Evolutionary conservation across 2,113 vertebrate species (phyloP), one percentile per base, ranked within the genome.

Genomic region (Drymodes brunneopygia): DNA sequence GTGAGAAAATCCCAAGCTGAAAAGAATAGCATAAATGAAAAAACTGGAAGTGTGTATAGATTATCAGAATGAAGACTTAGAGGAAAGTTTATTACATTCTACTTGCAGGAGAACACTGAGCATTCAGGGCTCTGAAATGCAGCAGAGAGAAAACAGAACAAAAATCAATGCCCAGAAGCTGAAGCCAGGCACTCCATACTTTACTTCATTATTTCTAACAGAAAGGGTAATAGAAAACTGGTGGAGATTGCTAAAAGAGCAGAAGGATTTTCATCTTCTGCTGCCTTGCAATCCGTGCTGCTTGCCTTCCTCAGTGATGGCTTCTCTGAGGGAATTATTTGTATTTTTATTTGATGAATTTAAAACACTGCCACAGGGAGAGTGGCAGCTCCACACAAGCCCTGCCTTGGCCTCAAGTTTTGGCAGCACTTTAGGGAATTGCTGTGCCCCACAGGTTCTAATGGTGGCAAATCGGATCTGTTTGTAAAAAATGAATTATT

Each of bases 141-240:
- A 75, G 25, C 36, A 72, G 45, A 28, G 38, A 29, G 33, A 80
- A 95, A 84, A 25, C 28, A 22, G 27, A 87, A 25, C 21, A 93
- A 86, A 79, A 80, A 82, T 87, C 66, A 67, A 60, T 86, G 66
- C 81, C 64, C 64, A 6, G 27, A 70, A 90, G 29, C 71, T 90
- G 71, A 40, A 88, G 13, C 23, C 67, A 81, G 71, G 60, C 35
- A 45, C 36, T 72, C 92, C 38, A 54, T 79, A 22, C 31, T 71
- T 75, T 62, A 53, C 62, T 91, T 93, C 64, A 47, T 93, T 75
- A 66, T 80, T 96, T 73, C 62, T 77, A 82, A 54, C 65, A 70
- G 81, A 36, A 74, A 72, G 13, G 17, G 42, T 69, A 82, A 80
- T 72, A 62, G 90, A 89, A 81, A 89, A 16, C 50, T 53, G 54